Percentiles rank a stretch among this genome's conserved stretches.
Conservation (phyloP, 2,888 invertebrate genomes). For the Stenodera caucasica region DNA sequence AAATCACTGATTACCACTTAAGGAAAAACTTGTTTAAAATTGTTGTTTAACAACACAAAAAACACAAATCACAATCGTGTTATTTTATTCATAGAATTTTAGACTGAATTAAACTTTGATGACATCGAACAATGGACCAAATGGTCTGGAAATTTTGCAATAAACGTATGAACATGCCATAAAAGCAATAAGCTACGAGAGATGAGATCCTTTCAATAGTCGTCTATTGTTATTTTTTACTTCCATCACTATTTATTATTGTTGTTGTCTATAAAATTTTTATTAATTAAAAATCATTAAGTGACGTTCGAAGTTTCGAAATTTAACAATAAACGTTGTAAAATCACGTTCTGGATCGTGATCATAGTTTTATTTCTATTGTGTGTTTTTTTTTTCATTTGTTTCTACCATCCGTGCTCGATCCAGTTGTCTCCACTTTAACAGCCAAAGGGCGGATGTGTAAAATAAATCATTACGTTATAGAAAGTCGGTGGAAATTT, state of each 20-base stretch:
- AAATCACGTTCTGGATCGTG: too few relatives aligned
- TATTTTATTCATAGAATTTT: conserved; percentile 26
- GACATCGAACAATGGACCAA: conserved; percentile 22
- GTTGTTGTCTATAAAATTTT: too few relatives aligned
- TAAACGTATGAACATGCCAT: conserved; percentile 12
- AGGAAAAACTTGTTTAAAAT: too few relatives aligned
- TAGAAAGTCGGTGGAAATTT: too few relatives aligned
- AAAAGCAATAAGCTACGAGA: conserved; percentile 1
- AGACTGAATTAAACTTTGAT: conserved; percentile 19
- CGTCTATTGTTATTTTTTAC: not conserved
- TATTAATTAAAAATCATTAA: too few relatives aligned
- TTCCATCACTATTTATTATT: too few relatives aligned
- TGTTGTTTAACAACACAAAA: too few relatives aligned
- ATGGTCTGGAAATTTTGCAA: conserved; percentile 20
- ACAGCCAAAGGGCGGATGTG: conserved; percentile 1
- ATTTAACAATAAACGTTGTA: not conserved
- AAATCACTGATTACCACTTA: not conserved
- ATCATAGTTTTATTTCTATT: too few relatives aligned
- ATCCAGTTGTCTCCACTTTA: conserved; percentile 1
- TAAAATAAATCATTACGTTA: not conserved
- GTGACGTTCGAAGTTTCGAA: not conserved
- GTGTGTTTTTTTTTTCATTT: too few relatives aligned
- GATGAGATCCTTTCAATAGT: not conserved
- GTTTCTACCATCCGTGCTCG: not conserved
- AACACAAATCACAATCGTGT: too few relatives aligned